Conservation (phyloP, 2,888 invertebrate species). For the Sinopyrophorus schimmeli region DNA sequence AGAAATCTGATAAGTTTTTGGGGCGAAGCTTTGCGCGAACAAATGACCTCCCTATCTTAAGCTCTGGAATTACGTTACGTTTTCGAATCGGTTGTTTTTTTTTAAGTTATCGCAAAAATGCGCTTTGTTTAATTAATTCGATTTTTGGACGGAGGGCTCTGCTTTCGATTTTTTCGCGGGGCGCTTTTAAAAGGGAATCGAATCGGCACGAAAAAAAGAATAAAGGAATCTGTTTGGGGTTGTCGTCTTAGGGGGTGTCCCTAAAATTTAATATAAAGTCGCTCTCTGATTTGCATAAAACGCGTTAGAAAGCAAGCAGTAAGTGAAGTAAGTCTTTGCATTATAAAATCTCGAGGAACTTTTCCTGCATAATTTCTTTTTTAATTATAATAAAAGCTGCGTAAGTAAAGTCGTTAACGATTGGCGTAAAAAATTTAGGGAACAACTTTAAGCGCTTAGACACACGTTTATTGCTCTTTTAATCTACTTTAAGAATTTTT, state of each 20-base stretch:
- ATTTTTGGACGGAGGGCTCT: not conserved
- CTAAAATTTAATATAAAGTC: conserved; percentile 22
- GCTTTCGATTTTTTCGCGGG: not conserved
- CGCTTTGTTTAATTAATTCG: not conserved
- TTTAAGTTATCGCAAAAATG: not conserved
- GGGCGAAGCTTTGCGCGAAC: conserved; percentile 4
- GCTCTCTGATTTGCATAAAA: conserved; percentile 26
- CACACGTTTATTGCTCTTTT: conserved; percentile 25
- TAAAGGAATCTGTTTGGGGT: too few species aligned
- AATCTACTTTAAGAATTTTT: too few species aligned
- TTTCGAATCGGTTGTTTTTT: conserved; percentile 1
- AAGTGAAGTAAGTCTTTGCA: conserved; percentile 22
- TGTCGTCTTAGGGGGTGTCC: too few species aligned
- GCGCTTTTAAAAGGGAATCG: not conserved
- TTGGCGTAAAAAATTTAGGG: conserved; percentile 28
- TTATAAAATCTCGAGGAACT: conserved; percentile 23
- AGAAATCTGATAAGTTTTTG: conserved; percentile 13
- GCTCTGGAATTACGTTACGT: conserved; percentile 8
- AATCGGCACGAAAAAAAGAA: too few species aligned
- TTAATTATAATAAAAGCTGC: conserved; percentile 28
- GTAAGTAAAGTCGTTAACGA: conserved; percentile 28
- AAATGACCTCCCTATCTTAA: conserved; percentile 10
- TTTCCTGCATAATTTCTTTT: conserved; percentile 25
- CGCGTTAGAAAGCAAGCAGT: conserved; percentile 21
- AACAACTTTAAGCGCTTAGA: too few species aligned